phyloP scores from a whole-genome alignment of 64 coral and sea anemone genomes.

The Montipora sp. region DNA sequence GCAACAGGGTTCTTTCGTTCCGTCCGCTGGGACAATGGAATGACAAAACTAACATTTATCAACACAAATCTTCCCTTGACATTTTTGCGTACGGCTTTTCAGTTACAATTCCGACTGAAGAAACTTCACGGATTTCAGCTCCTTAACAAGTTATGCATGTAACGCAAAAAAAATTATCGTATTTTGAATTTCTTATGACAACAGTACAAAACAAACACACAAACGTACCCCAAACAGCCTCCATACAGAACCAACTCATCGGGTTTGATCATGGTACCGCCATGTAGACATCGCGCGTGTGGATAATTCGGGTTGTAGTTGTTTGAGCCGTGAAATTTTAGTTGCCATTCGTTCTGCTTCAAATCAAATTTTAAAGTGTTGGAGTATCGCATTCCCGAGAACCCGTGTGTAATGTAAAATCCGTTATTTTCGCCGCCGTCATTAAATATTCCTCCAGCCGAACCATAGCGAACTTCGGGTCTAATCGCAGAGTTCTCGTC shows the following conservation, averaged over 20 bases:
- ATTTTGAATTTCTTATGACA: background rate
- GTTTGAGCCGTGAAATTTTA: slow-evolving; percentile 85
- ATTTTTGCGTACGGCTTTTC: too few relatives aligned
- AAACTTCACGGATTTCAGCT: too few relatives aligned
- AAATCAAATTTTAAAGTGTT: slow-evolving; percentile 93
- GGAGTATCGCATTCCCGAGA: slow-evolving; percentile 72
- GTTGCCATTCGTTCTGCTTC: slow-evolving; percentile 61
- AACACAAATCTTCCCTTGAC: too few relatives aligned
- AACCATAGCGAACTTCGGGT: slow-evolving; percentile 73
- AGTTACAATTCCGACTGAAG: too few relatives aligned
- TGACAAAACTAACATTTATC: too few relatives aligned
- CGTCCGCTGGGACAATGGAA: too few relatives aligned
- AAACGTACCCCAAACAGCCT: slow-evolving; percentile 92
- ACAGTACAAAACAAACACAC: background rate
- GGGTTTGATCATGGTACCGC: slow-evolving; percentile 69
- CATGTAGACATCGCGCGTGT: slow-evolving; percentile 90
- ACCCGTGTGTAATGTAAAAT: slow-evolving; percentile 81
- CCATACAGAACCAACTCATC: slow-evolving; percentile 93
- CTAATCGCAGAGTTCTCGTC: slow-evolving; percentile 49
- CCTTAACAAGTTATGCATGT: too few relatives aligned
- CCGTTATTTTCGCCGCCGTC: slow-evolving; percentile 31
- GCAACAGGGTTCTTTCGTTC: too few relatives aligned
- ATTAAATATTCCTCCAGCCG: slow-evolving; percentile 72
- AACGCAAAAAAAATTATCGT: too few relatives aligned
- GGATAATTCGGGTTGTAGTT: slow-evolving; percentile 93